Evolutionary conservation across 2,888 invertebrate genomes (phyloP).

Genomic region (Drosophila pseudotakahashii): DNA sequence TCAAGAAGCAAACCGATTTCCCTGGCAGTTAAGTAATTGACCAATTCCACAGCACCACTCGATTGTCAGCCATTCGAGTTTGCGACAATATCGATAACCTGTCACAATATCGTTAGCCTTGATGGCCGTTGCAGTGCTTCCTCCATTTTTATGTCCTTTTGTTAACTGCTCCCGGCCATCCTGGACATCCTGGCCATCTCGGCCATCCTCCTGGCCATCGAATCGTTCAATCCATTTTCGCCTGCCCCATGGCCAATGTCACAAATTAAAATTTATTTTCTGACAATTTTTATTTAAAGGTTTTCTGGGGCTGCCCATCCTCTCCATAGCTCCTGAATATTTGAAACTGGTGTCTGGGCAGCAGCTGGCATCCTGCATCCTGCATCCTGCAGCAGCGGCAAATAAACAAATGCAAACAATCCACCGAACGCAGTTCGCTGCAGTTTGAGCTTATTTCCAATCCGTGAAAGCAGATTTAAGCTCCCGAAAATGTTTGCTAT

Average conservation of each 20-base stretch:
- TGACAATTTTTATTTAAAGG: constrained; percentile 67
- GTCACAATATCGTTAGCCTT: constrained; percentile 55
- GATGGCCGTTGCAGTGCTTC: constrained; percentile 15
- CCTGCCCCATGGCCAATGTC: constrained; percentile 43
- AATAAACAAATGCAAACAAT: constrained; percentile 19
- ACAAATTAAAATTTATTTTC: constrained; percentile 68
- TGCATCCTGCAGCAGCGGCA: constrained; percentile 6
- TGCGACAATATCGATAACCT: constrained; percentile 53
- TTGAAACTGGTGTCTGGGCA: constrained; percentile 21
- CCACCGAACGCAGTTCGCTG: neutral
- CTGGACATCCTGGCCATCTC: neutral
- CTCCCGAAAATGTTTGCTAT: neutral
- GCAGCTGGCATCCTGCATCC: constrained; percentile 17
- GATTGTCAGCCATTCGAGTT: constrained; percentile 36
- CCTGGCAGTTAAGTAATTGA: constrained; percentile 37
- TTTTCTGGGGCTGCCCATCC: neutral
- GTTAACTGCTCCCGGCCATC: neutral
- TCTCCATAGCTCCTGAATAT: constrained; percentile 5
- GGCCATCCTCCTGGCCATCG: neutral
- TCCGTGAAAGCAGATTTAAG: neutral
- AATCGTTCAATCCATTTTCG: constrained; percentile 26
- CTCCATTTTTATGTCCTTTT: constrained; percentile 12
- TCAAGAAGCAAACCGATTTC: constrained; percentile 14
- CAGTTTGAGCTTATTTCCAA: constrained; percentile 2
- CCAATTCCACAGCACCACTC: constrained; percentile 23